Conservation (phyloP, 2,888 invertebrate genomes). For the Craniophora ligustri region DNA sequence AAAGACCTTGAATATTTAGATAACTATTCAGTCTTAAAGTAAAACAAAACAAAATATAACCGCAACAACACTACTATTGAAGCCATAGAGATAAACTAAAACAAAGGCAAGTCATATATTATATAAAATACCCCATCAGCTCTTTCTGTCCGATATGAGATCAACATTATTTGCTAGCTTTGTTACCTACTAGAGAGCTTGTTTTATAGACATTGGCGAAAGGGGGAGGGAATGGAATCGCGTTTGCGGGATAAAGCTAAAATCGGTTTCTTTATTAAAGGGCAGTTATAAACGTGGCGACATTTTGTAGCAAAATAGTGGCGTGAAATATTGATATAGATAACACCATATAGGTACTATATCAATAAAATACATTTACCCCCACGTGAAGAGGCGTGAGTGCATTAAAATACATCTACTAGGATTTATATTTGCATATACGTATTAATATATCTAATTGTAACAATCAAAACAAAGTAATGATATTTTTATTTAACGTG, state of each 20-base stretch:
- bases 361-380: too few species aligned
- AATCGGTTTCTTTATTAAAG: conserved; percentile 48
- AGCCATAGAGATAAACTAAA: conserved; percentile 28
- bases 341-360: too few species aligned
- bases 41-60: conserved; percentile 1
- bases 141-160: conserved; percentile 59
- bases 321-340: not conserved
- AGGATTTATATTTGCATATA: too few species aligned
- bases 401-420: too few species aligned
- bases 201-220: conserved; percentile 75
- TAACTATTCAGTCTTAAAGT: too few species aligned
- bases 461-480: too few species aligned
- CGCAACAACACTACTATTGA: conserved; percentile 9
- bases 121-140: conserved; percentile 61
- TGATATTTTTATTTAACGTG: too few species aligned
- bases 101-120: conserved; percentile 44
- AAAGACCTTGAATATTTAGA: too few species aligned
- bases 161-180: conserved; percentile 66
- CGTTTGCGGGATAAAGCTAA: conserved; percentile 63
- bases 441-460: too few species aligned
- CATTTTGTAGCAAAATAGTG: conserved; percentile 2
- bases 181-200: conserved; percentile 66
- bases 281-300: conserved; percentile 10
- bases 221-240: conserved; percentile 67
- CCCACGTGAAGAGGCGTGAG: too few species aligned